Evolutionary conservation across 2,888 invertebrate species (phyloP), one percentile per base, ranked within the genome.

Genomic region (Schizaphis graminum): DNA sequence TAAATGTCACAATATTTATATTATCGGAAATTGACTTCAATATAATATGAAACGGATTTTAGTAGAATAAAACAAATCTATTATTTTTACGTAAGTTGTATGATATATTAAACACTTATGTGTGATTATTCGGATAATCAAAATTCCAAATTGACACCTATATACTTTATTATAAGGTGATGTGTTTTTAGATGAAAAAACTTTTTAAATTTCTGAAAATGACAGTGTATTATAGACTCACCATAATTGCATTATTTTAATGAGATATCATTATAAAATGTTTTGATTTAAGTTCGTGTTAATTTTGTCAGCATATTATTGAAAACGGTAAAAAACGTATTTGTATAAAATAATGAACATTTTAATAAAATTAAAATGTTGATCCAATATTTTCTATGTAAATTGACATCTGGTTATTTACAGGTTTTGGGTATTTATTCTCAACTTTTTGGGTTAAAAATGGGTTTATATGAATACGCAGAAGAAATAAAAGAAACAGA

Each of bases 391-490:
- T 92, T 67, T 88, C 28, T 61, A 53, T 35, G 61, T 47, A 86
- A 92, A 92, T 61, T 92, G 93, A 90, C 53, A 86, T 84, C 41
- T 57, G 86, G 90, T 94, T 86, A 94, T 94, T 94, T 91, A 90
- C 90, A 21, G 86, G 35, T 94, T 53, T 92, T 24, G 26, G 41
- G 44, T 56, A 47, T 84, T 44, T 44, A 85, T 85, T 57, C 61
- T 11, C 41, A 85, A 28, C 91, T 77, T 35, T 47, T 28, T 16
- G 88, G 53, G 86, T 87, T 85, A 26, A 61, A 87, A 87, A 87
- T 35, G 87, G 61, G 67, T 16, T 61, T 49, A 41, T 16, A 47
- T 3, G 53, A 24, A 84, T 35, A n/a, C 84, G 44, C 21, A 47
- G n/a, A 28, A 24, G 49, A 13, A 61, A 53, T n/a, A 47, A 35